These are phyloP conservation scores for Oncopeltus fasciatus DNA, from an alignment of 1,140 invertebrate genomes.

Conservation along the genomic window DNA sequence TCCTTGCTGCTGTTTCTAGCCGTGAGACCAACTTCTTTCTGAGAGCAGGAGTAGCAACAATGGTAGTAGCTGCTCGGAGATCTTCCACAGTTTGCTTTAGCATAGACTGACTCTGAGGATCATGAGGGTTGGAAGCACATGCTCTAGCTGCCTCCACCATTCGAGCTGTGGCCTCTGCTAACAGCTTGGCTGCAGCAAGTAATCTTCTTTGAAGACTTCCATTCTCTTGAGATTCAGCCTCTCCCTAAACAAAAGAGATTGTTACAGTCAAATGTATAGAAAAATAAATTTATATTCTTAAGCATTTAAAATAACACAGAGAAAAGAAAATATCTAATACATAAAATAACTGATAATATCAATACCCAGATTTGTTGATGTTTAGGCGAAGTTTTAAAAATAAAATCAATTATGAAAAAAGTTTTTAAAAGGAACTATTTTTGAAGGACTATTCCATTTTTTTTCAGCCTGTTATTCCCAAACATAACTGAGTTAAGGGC, in stretches of 20 bases:
- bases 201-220: constrained; percentile 77
- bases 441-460: too few relatives aligned
- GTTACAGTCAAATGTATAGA: too few relatives aligned
- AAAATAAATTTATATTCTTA: too few relatives aligned
- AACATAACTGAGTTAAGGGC: too few relatives aligned
- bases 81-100: constrained; percentile 81
- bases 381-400: too few relatives aligned
- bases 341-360: too few relatives aligned
- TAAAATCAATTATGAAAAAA: too few relatives aligned
- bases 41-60: constrained; percentile 61
- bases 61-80: constrained; percentile 72
- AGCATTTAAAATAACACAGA: too few relatives aligned
- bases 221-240: constrained; percentile 78
- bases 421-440: too few relatives aligned
- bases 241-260: constrained; percentile 46
- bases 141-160: constrained; percentile 93
- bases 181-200: constrained; percentile 76
- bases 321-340: too few relatives aligned
- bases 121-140: constrained; percentile 72
- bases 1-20: constrained; percentile 65
- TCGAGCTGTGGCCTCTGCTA: constrained; percentile 89
- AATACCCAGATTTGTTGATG: too few relatives aligned
- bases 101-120: constrained; percentile 67
- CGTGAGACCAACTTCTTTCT: constrained; percentile 61
- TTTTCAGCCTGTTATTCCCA: too few relatives aligned